Base-by-base conservation (phyloP, 2,797 vertebrate genomes). In the Gorsachius magnificus region DNA sequence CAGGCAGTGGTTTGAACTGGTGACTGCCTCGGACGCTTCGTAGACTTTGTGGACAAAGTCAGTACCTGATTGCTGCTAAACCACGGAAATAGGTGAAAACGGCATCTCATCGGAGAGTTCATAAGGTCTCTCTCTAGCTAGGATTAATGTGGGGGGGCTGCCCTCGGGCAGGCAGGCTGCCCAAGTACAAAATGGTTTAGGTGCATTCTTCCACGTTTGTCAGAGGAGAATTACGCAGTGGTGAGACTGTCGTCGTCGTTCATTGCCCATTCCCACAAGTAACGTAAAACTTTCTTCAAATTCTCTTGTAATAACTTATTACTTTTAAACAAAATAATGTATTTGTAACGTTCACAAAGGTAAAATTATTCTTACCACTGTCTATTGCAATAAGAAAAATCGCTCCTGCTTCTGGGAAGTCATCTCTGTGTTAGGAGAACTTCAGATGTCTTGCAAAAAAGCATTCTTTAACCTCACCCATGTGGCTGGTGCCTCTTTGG, bases 1-100 rank as follows among this genome's bases (percentile, higher is more conserved):
- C 93, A 97, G 99, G 56, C 99, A 99, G 97, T 99, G 99, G 99
- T 99, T 99, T 87, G 99, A 99, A 91, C 98, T 99, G 12, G 99
- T 99, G 93, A 99, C 99, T 0, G 98, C 99, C 54, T 98, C 98
- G 0, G 99, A 99, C 92, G 96, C 98, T 69, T 70, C 87, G 5
- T 98, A 98, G 92, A 48, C 33, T 74, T 81, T 50, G 45, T 43
- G 64, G 57, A 38, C 56, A 21, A 71, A 64, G 53, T 14, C 50
- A 70, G 4, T 41, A 75, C 75, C 54, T 0, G 1, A 48, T 4
- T 87, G 93, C 92, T 94, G 82, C 90, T 83, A 60, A 85, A 35
- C 72, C 3, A 10, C 56, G 63, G 69, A 72, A 75, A 76, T 33
- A 8, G 1, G 21, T 13, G 33, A 26, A 26, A 70, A 38, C 7